Conservation (phyloP, 2,113 vertebrate genomes). For the Dromaius novaehollandiae region DNA sequence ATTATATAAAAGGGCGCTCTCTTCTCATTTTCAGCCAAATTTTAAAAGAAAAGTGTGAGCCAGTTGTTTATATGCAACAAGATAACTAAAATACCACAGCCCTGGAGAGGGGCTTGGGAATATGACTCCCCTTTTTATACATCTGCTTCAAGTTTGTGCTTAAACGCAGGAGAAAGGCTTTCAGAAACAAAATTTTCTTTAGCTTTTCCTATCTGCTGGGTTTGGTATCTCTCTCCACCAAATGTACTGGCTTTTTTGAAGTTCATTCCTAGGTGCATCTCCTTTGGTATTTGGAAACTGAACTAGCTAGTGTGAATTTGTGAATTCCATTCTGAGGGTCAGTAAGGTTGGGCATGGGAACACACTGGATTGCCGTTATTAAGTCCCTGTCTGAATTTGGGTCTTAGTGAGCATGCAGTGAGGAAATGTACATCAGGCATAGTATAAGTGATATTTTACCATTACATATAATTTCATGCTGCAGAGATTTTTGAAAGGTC, state of each 20-base stretch:
- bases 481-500: constrained; percentile 1
- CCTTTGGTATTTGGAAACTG: not conserved
- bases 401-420: not conserved
- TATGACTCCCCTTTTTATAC: not conserved
- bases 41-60: not conserved
- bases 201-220: not conserved
- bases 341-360: not conserved
- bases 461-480: not conserved
- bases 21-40: not conserved
- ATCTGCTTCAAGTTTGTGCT: not conserved
- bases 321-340: not conserved
- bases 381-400: not conserved
- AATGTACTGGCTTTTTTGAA: not conserved
- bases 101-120: not conserved
- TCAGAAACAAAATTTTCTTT: not conserved
- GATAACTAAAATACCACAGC: not conserved
- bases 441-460: not conserved
- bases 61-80: not conserved
- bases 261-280: not conserved
- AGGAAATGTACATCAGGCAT: not conserved
- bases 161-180: not conserved
- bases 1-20: not conserved
- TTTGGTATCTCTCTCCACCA: not conserved
- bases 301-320: not conserved
- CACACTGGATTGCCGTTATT: not conserved